Evolutionary conservation across 1,140 invertebrate genomes (phyloP), one percentile per base, ranked within the genome.

Genomic region (Scaptodrosophila lebanonensis): DNA sequence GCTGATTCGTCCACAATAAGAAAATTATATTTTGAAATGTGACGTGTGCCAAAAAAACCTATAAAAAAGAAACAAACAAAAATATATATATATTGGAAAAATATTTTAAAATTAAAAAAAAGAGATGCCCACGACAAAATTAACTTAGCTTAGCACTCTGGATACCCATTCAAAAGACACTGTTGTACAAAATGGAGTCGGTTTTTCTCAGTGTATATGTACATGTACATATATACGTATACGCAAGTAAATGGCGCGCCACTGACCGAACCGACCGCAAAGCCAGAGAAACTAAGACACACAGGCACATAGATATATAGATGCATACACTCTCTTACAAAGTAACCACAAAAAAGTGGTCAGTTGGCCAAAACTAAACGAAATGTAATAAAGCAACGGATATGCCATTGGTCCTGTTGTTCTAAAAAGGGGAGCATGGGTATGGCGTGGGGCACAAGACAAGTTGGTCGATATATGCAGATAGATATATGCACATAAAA

Each of bases 331-430:
- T 63, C 39, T 60, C 40, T 59, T 52, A 66, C 65, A 79, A 82
- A 79, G 76, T 66, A 82, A 75, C 75, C 75, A 48, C 75, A 79
- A 75, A 79, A 79, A 79, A 82, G 75, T 79, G 75, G 75, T 82
- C 75, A 79, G 75, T 82, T 79, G 75, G 75, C 75, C 75, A 79
- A 79, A 79, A 79, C 75, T 79, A 79, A 79, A 79, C 75, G 75
- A 79, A 79, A 79, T 82, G 75, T 79, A 79, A 79, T 79, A 79
- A 79, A 79, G 75, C 75, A 79, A 75, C 75, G 75, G 65, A 79
- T 79, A 79, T 82, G 69, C 75, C 75, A 66, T 9, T 25, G 8
- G 75, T 82, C 75, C 54, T 32, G 20, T 25, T 11, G 7, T 13
- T 9, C n/a, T 16, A 20, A 47, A 47, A 18, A 3, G 8, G 29